Evolutionary conservation across 1,140 invertebrate genomes (phyloP), one percentile per base, ranked within the genome.

Genomic region (Oscheius sp.): DNA sequence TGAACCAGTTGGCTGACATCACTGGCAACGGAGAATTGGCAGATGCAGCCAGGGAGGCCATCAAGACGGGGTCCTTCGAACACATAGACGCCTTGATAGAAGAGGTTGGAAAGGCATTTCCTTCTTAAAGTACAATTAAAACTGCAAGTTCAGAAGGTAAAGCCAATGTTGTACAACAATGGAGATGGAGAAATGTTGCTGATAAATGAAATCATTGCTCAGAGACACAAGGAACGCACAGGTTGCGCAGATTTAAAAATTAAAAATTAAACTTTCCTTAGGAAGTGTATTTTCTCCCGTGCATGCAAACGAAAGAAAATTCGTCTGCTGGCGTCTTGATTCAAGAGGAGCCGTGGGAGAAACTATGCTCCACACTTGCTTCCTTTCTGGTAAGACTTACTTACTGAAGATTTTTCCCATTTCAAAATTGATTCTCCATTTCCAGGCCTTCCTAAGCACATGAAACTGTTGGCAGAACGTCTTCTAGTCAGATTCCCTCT

Each of bases 101-200:
- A 85, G 92, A 77, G 45, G 78, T 79, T 15, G 18, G 4, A 20
- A 35, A 13, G 15, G n/a, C n/a, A n/a, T n/a, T 55, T 68, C 4
- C 23, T 64, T 45, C n/a, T 42, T 32, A 29, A 42, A 68, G n/a
- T 59, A 1, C 23, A 55, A 49, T 31, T 28, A 31, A 38, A 62
- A n/a, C 29, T 2, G 20, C 3, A 20, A 18, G n/a, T 80, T 55
- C 32, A 91, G 3, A 92, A 94, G 85, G 91, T 97, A 1, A 91
- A 92, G 78, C 92, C 91, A 0, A 95, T 93, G 87, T 85, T 97
- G 7, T 97, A 97, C 85, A 95, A 97, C 81, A 91, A 91, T 83
- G 95, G 95, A 1, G 88, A 90, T 80, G 94, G 94, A 0, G 90
- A 91, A 65, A 91, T 92, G 85, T 90, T 97, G 79, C 92, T 92